Base-by-base conservation (phyloP, 2,888 invertebrate genomes). In the Sinodicranocentrus sp. region DNA sequence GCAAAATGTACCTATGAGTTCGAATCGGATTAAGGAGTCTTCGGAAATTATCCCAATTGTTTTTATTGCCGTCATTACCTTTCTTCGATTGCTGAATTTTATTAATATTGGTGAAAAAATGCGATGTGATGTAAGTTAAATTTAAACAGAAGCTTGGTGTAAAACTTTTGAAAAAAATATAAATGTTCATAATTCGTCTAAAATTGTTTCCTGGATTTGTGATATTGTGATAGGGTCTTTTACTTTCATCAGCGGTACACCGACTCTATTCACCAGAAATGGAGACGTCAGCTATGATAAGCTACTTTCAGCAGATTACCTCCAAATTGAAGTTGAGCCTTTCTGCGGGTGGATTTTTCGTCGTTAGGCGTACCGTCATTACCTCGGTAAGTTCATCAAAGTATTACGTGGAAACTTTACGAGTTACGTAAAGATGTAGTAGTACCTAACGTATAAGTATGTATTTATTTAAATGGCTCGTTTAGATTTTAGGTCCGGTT, bases 31-130 rank as follows among this genome's bases (percentile, higher is more conserved):
- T 10, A 73, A 84, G 28, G 72, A 73, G 25, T 43, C 25, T 6
- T 17, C 68, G n/a, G 79, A 84, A 68, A 79, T 79, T 23, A 23
- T 84, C 23, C 84, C 84, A 13, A 67, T 84, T 8, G 54, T 79
- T 19, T 78, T 84, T 25, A 79, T 84, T 19, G 79, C 79, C 2
- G 2, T 57, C 0, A 59, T 84, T n/a, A 78, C 84, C 8, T 44
- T 78, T 25, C 44, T 84, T 39, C 71, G 84, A 39, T 23, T 84
- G 54, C 59, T 84, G n/a, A 84, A 84, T 52, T 84, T 84, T 63
- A 73, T 79, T 5, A 84, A 84, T 39, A 73, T 48, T 71, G 84
- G 84, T 15, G 84, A 84, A 17, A 84, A 84, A 26, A 19, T 84
- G 23, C 28, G 67, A n/a, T 28, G 61, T 52, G 59, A 54, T 25